Percentiles rank a stretch among this genome's conserved stretches.
Evolutionary conservation across 1,140 invertebrate genomes (phyloP).

Genomic region (Sarcophaga bullata): DNA sequence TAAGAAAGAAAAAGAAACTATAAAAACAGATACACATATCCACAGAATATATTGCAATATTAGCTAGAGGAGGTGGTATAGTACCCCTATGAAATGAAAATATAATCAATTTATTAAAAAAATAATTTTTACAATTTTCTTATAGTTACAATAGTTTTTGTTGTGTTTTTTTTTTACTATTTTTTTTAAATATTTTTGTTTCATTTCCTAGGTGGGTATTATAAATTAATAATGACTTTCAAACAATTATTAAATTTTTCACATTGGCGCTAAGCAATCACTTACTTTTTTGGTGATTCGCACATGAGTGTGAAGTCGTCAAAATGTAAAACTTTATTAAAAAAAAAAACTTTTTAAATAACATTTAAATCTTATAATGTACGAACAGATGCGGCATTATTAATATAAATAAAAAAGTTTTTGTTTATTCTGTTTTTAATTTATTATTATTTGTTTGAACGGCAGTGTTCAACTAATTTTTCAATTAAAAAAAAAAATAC

Average conservation of each 20-base stretch:
- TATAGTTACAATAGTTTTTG: too few relatives aligned
- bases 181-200: not conserved
- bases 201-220: not conserved
- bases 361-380: too few relatives aligned
- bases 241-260: not conserved
- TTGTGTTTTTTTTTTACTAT: too few relatives aligned
- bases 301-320: conserved; percentile 23
- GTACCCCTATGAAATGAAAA: too few relatives aligned
- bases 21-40: too few relatives aligned
- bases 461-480: not conserved
- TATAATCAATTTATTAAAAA: too few relatives aligned
- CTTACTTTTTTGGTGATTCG: conserved; percentile 18
- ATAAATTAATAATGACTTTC: not conserved
- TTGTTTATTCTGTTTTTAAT: not conserved
- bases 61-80: too few relatives aligned
- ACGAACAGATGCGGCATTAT: too few relatives aligned
- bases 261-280: conserved; percentile 17
- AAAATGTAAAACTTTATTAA: conserved; percentile 10
- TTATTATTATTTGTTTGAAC: not conserved
- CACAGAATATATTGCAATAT: too few relatives aligned
- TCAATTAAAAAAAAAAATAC: not conserved
- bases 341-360: not conserved
- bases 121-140: too few relatives aligned
- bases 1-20: too few relatives aligned
- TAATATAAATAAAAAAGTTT: not conserved